Base-by-base conservation (phyloP, 2,888 invertebrate genomes). In the Himalopsyche tibetana region DNA sequence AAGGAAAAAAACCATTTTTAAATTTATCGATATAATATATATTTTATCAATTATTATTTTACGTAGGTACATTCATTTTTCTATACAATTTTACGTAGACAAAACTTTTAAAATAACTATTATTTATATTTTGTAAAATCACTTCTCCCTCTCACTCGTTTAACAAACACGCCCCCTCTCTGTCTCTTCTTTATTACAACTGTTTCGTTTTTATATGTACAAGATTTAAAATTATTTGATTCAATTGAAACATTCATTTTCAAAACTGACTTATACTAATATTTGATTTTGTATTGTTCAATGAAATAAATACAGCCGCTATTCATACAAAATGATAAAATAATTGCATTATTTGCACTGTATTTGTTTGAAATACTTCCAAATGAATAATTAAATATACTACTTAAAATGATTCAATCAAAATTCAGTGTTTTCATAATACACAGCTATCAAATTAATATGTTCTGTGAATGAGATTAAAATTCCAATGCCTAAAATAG, bases 11-110 rank as follows among this genome's bases (percentile, higher is more conserved):
- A 79, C 86, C 83, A 87, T 51, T 17, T 45, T 82, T 55, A 82
- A 42, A 42, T 80, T 86, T 85, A 86, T 88, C 82, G 88, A 88
- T 88, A 85, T 86, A 85, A 88, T 88, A 88, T 88, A 88, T 88
- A 85, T 88, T 88, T 88, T 88, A 87, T 85, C 80, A 86, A 86
- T 87, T 87, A 83, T 86, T 83, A 85, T 84, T 86, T 88, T 86
- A 86, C 56, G 86, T 86, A 88, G 88, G 88, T 88, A 88, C 88
- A 88, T 87, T 87, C 81, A 88, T 87, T 88, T 28, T 88, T 88
- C 88, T 88, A 88, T 88, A 88, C 88, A 88, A 88, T 87, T 85
- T 88, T 88, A 88, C 86, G 86, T 85, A 85, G 86, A 88, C 88
- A 88, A 86, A 87, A 88, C 85, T 86, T 84, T 74, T 74, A 80